Conservation (phyloP, 2,888 invertebrate genomes). For the Drosophila helvetica region DNA sequence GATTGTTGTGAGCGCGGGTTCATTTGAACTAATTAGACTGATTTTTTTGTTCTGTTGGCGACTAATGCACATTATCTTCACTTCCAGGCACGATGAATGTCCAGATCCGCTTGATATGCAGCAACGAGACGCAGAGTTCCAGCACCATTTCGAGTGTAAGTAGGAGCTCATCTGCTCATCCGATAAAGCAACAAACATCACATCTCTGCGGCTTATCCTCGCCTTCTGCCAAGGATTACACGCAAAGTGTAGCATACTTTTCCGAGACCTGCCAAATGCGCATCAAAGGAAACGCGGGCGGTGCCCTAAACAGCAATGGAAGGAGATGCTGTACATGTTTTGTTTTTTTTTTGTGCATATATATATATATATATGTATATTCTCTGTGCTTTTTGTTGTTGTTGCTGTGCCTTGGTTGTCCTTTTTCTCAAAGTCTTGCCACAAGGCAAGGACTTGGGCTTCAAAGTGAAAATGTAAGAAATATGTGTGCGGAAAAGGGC, state of each 20-base stretch:
- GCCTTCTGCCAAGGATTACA: conserved; percentile 26
- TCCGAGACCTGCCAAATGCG: conserved; percentile 46
- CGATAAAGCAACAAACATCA: neutral
- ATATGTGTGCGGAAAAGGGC: conserved; percentile 63
- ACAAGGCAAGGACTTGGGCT: conserved; percentile 38
- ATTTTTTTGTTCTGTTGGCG: conserved; percentile 21
- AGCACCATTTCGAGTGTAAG: conserved; percentile 78
- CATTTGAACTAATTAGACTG: conserved; percentile 65
- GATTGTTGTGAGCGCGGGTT: conserved; percentile 42
- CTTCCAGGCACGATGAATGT: conserved; percentile 78
- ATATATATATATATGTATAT: too few relatives aligned
- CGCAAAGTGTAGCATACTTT: conserved; percentile 48
- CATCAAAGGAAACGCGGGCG: conserved; percentile 40
- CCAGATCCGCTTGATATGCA: conserved; percentile 81
- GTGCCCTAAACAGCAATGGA: conserved; percentile 14
- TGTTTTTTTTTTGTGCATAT: conserved; percentile 3
- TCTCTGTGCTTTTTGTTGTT: neutral
- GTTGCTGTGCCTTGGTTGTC: conserved; percentile 32
- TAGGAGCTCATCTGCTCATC: conserved; percentile 39
- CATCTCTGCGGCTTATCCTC: conserved; percentile 14
- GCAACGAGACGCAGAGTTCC: conserved; percentile 60
- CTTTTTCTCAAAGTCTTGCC: conserved; percentile 46
- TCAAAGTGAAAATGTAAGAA: conserved; percentile 78
- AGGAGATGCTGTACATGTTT: conserved; percentile 6
- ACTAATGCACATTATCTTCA: conserved; percentile 44